These are phyloP conservation scores for Pseudoatta argentina DNA, from an alignment of 1,140 invertebrate species.

Conservation along the genomic window DNA sequence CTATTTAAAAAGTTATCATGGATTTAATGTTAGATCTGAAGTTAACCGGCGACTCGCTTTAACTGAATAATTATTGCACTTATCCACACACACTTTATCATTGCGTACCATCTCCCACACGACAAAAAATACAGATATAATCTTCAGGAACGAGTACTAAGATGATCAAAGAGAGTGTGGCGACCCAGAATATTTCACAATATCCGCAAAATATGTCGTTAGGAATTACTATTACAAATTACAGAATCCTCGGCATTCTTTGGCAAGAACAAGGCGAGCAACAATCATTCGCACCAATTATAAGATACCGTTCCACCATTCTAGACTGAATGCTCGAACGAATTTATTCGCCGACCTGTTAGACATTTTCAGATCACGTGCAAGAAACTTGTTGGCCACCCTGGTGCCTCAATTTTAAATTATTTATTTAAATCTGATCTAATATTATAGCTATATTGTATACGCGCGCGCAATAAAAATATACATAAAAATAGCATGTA, in stretches of 20 bases:
- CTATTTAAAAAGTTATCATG: not conserved
- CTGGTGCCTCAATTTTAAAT: not conserved
- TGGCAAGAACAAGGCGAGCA: slow-evolving; percentile 2
- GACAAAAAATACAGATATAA: not conserved
- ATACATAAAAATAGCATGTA: not conserved
- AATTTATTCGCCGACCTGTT: not conserved
- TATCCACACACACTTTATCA: not conserved
- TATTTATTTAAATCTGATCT: not conserved
- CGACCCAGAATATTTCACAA: not conserved
- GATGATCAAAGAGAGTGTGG: not conserved
- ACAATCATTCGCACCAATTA: slow-evolving; percentile 9
- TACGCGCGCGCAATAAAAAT: not conserved
- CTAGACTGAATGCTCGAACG: not conserved
- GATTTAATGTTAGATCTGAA: slow-evolving; percentile 7
- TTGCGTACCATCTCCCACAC: not conserved
- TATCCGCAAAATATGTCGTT: not conserved
- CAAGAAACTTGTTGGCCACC: not conserved
- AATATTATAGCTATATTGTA: not conserved
- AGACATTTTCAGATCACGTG: not conserved
- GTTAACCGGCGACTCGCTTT: not conserved
- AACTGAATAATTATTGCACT: slow-evolving; percentile 26
- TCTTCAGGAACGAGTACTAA: not conserved
- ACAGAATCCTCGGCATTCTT: slow-evolving; percentile 16
- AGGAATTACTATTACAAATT: slow-evolving; percentile 3
- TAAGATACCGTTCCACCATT: slow-evolving; percentile 15